Evolutionary conservation across 2,888 invertebrate species (phyloP).

Genomic region (Ctena decussata): DNA sequence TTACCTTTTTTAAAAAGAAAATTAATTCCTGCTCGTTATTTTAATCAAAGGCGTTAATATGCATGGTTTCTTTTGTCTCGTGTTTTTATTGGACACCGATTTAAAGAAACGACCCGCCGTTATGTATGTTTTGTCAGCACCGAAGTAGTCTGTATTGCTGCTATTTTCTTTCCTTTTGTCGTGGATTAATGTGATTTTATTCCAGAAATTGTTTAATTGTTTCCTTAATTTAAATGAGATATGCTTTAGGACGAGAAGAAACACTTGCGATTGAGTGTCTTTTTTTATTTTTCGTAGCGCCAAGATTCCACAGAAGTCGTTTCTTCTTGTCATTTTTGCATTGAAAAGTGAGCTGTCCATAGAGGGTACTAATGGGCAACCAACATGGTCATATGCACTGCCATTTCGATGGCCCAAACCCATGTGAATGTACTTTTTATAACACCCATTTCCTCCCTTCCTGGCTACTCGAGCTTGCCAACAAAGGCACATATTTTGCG

Average conservation of each 20-base stretch:
- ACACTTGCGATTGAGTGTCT: not conserved
- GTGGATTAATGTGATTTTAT: not conserved
- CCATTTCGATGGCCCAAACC: no score
- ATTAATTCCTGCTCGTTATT: not conserved
- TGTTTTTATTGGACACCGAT: not conserved
- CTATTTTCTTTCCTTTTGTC: not conserved
- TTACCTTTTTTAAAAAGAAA: not conserved
- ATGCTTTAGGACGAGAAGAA: not conserved
- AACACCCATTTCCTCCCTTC: no score
- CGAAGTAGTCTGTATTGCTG: not conserved
- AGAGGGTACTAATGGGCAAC: no score
- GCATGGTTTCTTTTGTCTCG: not conserved
- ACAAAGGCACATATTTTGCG: no score
- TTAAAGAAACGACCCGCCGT: not conserved
- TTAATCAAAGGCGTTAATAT: not conserved
- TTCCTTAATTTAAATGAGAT: slow-evolving; percentile 4
- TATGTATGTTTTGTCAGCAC: not conserved
- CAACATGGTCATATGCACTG: no score
- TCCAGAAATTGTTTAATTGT: not conserved
- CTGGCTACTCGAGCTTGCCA: no score
- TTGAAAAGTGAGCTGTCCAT: no score
- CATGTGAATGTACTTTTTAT: no score
- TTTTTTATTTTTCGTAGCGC: not conserved
- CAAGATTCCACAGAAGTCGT: no score
- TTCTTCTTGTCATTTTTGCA: no score